Evolutionary conservation across 2,888 invertebrate species (phyloP).

Genomic region (Ferdinandea cuprea): DNA sequence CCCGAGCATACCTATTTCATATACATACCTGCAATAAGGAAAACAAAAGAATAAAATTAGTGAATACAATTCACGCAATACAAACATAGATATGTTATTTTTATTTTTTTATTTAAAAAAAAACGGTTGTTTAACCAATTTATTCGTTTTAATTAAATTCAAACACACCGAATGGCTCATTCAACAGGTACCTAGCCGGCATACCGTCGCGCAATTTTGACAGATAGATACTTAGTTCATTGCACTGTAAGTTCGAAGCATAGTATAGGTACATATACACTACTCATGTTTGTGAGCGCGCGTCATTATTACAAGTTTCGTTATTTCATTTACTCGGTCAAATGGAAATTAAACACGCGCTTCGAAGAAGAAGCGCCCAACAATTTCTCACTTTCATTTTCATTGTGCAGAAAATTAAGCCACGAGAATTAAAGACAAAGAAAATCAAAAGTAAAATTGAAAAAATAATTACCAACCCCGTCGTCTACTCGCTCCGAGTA

Average conservation of each 20-base stretch:
- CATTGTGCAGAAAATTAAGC: slow-evolving; percentile 41
- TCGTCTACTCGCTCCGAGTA: too few relatives aligned
- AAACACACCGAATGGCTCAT: neutral
- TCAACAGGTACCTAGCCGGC: slow-evolving; percentile 28
- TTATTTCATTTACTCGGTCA: slow-evolving; percentile 53
- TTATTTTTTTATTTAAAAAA: too few relatives aligned
- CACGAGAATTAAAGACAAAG: slow-evolving; percentile 10
- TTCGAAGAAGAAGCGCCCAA: slow-evolving; percentile 21
- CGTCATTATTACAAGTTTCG: slow-evolving; percentile 17
- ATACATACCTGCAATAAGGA: neutral
- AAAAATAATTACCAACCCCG: slow-evolving; percentile 13
- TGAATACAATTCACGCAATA: slow-evolving; percentile 26
- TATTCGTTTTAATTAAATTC: slow-evolving; percentile 40
- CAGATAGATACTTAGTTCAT: slow-evolving; percentile 36
- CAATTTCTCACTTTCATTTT: slow-evolving; percentile 59
- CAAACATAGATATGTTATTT: slow-evolving; percentile 2
- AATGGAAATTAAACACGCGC: slow-evolving; percentile 38
- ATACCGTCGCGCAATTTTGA: neutral
- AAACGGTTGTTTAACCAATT: slow-evolving; percentile 22
- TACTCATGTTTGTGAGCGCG: neutral
- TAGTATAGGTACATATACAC: neutral
- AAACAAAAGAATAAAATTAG: slow-evolving; percentile 20
- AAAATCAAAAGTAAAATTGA: slow-evolving; percentile 20
- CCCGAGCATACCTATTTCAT: slow-evolving; percentile 1
- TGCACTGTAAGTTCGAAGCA: slow-evolving; percentile 13